Conservation (phyloP, 2,113 vertebrate genomes). For the Oncorhynchus nerka region DNA sequence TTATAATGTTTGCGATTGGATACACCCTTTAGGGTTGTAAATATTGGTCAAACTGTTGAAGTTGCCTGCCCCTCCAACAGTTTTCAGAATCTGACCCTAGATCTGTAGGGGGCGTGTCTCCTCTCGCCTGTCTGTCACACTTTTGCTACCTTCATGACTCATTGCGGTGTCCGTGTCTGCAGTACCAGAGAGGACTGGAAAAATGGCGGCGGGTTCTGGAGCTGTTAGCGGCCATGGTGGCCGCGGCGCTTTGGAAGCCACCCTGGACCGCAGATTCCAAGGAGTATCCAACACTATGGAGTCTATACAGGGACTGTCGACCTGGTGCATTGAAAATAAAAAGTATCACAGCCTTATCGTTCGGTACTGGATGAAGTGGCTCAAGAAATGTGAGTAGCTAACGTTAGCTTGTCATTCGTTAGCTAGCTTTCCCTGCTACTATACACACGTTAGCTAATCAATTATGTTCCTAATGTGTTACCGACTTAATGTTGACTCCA, state of each 20-base stretch:
- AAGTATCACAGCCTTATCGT: conserved; percentile 89
- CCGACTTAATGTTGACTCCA: no score
- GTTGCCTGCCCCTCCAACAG: no score
- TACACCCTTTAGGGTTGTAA: no score
- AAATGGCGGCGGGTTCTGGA: conserved; percentile 92
- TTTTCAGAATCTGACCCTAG: no score
- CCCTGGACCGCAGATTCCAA: conserved; percentile 88
- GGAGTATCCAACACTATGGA: conserved; percentile 97
- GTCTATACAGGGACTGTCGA: conserved; percentile 90
- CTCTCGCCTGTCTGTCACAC: background rate
- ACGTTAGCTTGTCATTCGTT: conserved; percentile 6
- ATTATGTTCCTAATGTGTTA: no score
- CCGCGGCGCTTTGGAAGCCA: conserved; percentile 80
- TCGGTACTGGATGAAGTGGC: conserved; percentile 93
- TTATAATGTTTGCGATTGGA: no score
- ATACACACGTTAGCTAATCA: background rate
- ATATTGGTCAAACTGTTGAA: no score
- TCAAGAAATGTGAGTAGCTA: conserved; percentile 88
- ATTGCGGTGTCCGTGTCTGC: background rate
- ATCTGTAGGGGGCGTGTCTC: background rate
- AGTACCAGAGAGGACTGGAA: conserved; percentile 54
- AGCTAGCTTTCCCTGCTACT: conserved; percentile 25
- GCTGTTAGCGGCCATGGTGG: conserved; percentile 72
- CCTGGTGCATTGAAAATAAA: conserved; percentile 97
- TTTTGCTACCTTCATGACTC: background rate